Evolutionary conservation across 2,888 invertebrate genomes (phyloP).

Genomic region (Lymantria dispar): DNA sequence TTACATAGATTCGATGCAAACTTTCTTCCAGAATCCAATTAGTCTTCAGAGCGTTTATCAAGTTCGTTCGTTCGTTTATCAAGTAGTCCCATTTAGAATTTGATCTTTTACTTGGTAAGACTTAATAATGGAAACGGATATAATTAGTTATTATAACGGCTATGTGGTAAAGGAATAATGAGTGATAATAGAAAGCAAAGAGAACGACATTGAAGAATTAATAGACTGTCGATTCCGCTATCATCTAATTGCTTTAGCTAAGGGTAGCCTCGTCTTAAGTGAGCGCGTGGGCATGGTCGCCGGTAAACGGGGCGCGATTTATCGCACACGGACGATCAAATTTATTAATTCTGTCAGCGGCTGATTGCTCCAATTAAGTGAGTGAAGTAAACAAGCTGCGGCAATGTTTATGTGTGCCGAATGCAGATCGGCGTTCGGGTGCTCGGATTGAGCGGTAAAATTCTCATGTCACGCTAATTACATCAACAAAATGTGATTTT

Average conservation of each 20-base stretch:
- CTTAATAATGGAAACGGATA: too few relatives aligned
- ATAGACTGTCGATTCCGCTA: conserved; percentile 29
- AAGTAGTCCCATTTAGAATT: too few relatives aligned
- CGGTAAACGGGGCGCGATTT: conserved; percentile 48
- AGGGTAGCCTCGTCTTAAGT: conserved; percentile 32
- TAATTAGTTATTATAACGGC: too few relatives aligned
- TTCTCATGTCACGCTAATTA: conserved; percentile 54
- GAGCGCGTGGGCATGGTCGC: conserved; percentile 53
- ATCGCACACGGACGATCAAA: conserved; percentile 60
- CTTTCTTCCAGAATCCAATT: too few relatives aligned
- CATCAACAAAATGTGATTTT: conserved; percentile 47
- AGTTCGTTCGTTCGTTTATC: too few relatives aligned
- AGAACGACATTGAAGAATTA: conserved; percentile 19
- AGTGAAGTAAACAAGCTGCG: conserved; percentile 66
- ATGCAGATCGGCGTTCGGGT: conserved; percentile 24
- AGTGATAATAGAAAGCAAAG: conserved; percentile 6
- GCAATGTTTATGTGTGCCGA: conserved; percentile 57
- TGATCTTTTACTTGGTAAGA: too few relatives aligned
- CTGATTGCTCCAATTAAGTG: conserved; percentile 76
- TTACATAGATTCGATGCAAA: too few relatives aligned
- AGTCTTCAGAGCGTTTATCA: too few relatives aligned
- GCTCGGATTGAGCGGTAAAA: conserved; percentile 38
- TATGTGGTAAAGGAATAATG: too few relatives aligned
- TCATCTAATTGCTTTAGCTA: conserved; percentile 30
- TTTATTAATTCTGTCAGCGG: conserved; percentile 73